phyloP scores from a whole-genome alignment of 2,888 invertebrate genomes.

The Cacoxenus indagator region DNA sequence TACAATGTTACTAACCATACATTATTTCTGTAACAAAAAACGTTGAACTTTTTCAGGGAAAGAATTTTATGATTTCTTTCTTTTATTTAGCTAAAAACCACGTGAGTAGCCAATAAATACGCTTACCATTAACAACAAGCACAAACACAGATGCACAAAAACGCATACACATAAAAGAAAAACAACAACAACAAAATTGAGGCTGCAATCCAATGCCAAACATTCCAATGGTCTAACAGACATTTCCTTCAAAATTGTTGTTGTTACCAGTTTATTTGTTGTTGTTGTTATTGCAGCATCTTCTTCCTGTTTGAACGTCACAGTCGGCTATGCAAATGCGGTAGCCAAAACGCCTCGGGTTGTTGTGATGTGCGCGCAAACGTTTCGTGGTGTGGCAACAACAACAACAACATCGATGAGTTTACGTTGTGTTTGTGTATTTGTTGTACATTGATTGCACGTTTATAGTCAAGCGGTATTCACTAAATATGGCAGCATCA shows the following conservation, averaged over 20 bases:
- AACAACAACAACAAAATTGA: too few species aligned
- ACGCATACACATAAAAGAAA: too few species aligned
- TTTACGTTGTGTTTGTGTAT: conserved; percentile 28
- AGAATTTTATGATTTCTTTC: too few species aligned
- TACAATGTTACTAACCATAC: too few species aligned
- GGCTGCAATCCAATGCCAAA: too few species aligned
- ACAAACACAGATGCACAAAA: neutral
- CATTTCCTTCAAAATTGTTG: neutral
- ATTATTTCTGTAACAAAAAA: too few species aligned
- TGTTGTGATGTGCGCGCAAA: conserved; percentile 65
- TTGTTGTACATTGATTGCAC: conserved; percentile 58
- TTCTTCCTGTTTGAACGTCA: neutral
- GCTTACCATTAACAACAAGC: too few species aligned
- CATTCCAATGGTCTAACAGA: neutral
- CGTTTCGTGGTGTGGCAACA: conserved; percentile 40
- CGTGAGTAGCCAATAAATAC: too few species aligned
- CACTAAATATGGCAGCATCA: conserved; percentile 58
- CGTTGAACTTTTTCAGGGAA: too few species aligned
- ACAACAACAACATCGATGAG: neutral
- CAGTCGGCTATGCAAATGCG: conserved; percentile 65
- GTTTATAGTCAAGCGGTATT: conserved; percentile 62
- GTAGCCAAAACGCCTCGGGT: conserved; percentile 68
- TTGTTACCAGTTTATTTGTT: neutral
- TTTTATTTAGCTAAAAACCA: too few species aligned
- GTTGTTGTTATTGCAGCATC: neutral